phyloP scores from a whole-genome alignment of 2,888 invertebrate species.

The Epistrophe grossulariae region DNA sequence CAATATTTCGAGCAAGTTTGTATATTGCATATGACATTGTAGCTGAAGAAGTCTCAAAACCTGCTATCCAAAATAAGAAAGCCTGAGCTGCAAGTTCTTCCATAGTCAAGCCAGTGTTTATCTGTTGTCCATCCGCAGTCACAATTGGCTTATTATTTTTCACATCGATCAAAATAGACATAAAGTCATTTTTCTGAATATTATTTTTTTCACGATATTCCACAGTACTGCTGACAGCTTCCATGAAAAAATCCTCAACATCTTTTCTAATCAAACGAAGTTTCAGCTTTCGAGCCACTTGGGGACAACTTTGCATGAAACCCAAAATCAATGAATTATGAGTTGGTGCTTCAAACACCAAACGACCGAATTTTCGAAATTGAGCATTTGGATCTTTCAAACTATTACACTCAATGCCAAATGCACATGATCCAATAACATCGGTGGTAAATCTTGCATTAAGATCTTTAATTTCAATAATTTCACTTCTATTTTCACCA shows the following conservation, averaged over 20 bases:
- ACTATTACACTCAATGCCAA: constrained; percentile 84
- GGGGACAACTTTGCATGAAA: constrained; percentile 71
- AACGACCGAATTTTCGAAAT: constrained; percentile 79
- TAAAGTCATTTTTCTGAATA: constrained; percentile 79
- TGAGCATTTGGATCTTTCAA: constrained; percentile 82
- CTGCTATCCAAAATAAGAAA: constrained; percentile 85
- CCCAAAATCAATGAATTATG: background rate
- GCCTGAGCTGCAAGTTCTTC: constrained; percentile 85
- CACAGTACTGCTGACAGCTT: constrained; percentile 78
- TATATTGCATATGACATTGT: constrained; percentile 85
- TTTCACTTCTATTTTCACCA: background rate
- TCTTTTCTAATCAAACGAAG: constrained; percentile 77
- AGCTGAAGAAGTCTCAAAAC: constrained; percentile 85
- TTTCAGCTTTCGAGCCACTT: constrained; percentile 77
- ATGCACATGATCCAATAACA: constrained; percentile 84
- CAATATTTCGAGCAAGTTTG: constrained; percentile 84
- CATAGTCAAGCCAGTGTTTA: constrained; percentile 79
- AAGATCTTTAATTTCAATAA: constrained; percentile 83
- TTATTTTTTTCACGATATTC: constrained; percentile 77
- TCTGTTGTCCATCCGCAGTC: constrained; percentile 57
- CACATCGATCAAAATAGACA: constrained; percentile 78
- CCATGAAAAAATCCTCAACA: constrained; percentile 77
- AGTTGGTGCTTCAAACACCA: constrained; percentile 66
- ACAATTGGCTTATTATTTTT: constrained; percentile 71
- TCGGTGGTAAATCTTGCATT: constrained; percentile 84